Conservation (phyloP, 1,140 invertebrate species). For the Drosophila sechellia region DNA sequence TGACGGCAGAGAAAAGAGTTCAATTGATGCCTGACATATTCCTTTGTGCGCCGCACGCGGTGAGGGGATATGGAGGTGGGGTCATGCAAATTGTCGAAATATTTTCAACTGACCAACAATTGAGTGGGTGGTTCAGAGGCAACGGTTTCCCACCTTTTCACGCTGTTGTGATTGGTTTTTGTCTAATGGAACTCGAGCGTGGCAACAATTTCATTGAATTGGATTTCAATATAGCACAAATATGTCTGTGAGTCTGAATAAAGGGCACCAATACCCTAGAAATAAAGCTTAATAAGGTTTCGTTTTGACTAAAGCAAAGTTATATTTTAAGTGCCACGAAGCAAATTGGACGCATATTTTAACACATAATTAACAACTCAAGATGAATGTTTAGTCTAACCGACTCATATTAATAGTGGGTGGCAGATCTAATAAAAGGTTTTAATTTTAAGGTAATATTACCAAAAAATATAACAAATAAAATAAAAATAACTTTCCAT, state of each 20-base stretch:
- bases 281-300: background rate
- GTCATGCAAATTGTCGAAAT: conserved; percentile 81
- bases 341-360: too few relatives aligned
- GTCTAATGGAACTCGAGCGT: conserved; percentile 84
- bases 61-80: background rate
- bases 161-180: conserved; percentile 81
- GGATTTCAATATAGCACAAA: conserved; percentile 76
- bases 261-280: conserved; percentile 29
- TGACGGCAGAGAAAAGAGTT: conserved; percentile 65
- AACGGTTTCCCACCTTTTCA: conserved; percentile 41
- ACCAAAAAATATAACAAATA: background rate
- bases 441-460: too few relatives aligned
- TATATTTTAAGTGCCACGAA: too few relatives aligned
- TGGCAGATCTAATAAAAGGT: too few relatives aligned
- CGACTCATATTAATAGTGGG: too few relatives aligned
- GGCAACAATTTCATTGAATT: conserved; percentile 81
- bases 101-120: conserved; percentile 81
- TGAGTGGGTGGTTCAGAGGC: conserved; percentile 53
- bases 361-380: too few relatives aligned
- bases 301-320: too few relatives aligned
- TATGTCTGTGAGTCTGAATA: conserved; percentile 27
- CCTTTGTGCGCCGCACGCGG: conserved; percentile 59
- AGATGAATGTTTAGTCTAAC: too few relatives aligned
- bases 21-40: conserved; percentile 79
- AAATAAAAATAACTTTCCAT: background rate